Conservation (phyloP, 2,113 vertebrate species). For the Proterorhinus semilunaris region DNA sequence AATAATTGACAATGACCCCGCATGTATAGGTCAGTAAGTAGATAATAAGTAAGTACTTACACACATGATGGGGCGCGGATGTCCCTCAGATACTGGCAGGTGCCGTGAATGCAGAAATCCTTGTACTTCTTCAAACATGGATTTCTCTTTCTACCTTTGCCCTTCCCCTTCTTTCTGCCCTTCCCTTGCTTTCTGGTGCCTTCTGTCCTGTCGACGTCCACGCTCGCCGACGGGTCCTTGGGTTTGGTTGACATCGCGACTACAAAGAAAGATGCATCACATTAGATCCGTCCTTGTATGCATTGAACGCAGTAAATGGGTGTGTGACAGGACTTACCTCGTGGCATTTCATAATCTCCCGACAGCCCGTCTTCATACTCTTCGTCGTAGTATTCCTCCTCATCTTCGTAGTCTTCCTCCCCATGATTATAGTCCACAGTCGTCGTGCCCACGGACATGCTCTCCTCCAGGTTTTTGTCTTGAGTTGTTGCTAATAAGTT, state of each 20-base stretch:
- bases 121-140: conserved; percentile 91
- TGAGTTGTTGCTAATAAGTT: conserved; percentile 63
- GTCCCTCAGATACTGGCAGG: conserved; percentile 85
- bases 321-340: conserved; percentile 51
- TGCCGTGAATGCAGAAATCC: conserved; percentile 94
- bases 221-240: conserved; percentile 69
- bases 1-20: not conserved
- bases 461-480: conserved; percentile 49
- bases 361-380: conserved; percentile 69
- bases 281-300: not conserved
- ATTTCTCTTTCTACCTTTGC: conserved; percentile 90
- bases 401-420: conserved; percentile 52
- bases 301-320: not conserved
- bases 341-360: conserved; percentile 67
- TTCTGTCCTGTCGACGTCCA: conserved; percentile 45
- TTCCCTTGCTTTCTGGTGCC: conserved; percentile 70
- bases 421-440: conserved; percentile 36
- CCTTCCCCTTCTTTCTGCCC: conserved; percentile 82
- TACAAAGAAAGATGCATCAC: conserved; percentile 46
- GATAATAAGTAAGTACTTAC: conserved; percentile 77
- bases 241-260: conserved; percentile 89
- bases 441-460: conserved; percentile 11
- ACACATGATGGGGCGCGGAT: conserved; percentile 83
- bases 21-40: not conserved
- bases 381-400: conserved; percentile 60